These are phyloP conservation scores for Dromococcyx pavoninus DNA, from an alignment of 2,797 vertebrate species.

Conservation along the genomic window DNA sequence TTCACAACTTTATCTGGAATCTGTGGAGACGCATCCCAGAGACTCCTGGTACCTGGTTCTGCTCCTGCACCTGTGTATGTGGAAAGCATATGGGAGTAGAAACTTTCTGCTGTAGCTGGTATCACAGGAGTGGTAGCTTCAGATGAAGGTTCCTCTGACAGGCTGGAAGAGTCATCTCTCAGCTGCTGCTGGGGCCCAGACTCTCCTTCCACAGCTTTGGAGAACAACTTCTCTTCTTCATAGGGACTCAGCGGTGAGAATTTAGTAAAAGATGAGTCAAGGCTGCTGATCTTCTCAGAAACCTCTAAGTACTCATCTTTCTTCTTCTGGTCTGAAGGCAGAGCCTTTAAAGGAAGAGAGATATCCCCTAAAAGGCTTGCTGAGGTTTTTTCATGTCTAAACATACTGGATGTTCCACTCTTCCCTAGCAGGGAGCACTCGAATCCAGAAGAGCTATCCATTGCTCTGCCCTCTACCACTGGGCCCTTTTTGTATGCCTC, in stretches of 20 bases:
- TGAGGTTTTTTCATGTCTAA: conserved; percentile 63
- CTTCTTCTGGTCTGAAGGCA: conserved; percentile 69
- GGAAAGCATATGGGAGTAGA: conserved; percentile 75
- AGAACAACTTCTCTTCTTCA: conserved; percentile 79
- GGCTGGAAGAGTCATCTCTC: conserved; percentile 69
- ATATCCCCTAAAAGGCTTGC: conserved; percentile 79
- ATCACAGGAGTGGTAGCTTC: conserved; percentile 78
- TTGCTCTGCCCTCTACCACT: conserved; percentile 64
- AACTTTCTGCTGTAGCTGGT: conserved; percentile 76
- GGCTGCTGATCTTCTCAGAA: conserved; percentile 81
- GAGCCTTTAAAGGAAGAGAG: conserved; percentile 74
- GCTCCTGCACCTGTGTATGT: neutral
- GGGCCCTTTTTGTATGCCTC: conserved; percentile 35
- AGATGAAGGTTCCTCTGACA: conserved; percentile 73
- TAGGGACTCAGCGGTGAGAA: conserved; percentile 82
- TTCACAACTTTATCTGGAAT: conserved; percentile 80
- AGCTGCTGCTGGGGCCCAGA: conserved; percentile 74
- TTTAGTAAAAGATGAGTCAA: conserved; percentile 80
- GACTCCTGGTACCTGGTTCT: conserved; percentile 77
- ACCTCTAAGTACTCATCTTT: conserved; percentile 94
- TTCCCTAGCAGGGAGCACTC: conserved; percentile 86
- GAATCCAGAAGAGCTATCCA: conserved; percentile 77
- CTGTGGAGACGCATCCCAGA: conserved; percentile 83
- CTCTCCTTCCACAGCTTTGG: conserved; percentile 69
- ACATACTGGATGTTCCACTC: conserved; percentile 76